These are phyloP conservation scores for Actinia tenebrosa DNA, from an alignment of 64 coral and sea anemone species.

Conservation along the genomic window DNA sequence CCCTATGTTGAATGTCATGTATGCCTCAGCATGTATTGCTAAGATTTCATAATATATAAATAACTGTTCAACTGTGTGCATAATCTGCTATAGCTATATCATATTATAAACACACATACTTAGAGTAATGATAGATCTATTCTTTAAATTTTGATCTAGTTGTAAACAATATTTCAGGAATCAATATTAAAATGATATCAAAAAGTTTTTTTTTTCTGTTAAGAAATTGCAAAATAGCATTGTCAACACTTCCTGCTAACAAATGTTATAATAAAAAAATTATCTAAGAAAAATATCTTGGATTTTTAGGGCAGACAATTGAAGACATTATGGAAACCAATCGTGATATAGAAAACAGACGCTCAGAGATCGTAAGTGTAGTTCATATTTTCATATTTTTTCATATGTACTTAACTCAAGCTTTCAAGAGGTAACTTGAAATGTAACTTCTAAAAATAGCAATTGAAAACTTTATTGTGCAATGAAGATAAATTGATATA, in stretches of 20 bases:
- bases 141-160: background rate
- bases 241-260: background rate
- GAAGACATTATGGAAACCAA: background rate
- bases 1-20: background rate
- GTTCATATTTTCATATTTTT: background rate
- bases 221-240: background rate
- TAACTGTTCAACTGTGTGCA: background rate
- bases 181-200: background rate
- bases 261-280: background rate
- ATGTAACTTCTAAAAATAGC: background rate
- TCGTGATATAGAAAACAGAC: constrained; percentile 2
- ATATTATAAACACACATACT: background rate
- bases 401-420: background rate
- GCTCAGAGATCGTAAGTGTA: constrained; percentile 5
- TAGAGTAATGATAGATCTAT: background rate
- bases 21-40: background rate
- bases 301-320: background rate
- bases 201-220: background rate
- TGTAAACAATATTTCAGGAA: background rate
- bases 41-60: background rate
- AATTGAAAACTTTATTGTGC: background rate
- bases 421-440: no score
- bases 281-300: background rate
- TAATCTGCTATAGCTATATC: no score
- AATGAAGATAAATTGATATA: background rate